phyloP scores from a whole-genome alignment of 92 coral and sea anemone genomes.

The Hydrozoanthus gracilis region DNA sequence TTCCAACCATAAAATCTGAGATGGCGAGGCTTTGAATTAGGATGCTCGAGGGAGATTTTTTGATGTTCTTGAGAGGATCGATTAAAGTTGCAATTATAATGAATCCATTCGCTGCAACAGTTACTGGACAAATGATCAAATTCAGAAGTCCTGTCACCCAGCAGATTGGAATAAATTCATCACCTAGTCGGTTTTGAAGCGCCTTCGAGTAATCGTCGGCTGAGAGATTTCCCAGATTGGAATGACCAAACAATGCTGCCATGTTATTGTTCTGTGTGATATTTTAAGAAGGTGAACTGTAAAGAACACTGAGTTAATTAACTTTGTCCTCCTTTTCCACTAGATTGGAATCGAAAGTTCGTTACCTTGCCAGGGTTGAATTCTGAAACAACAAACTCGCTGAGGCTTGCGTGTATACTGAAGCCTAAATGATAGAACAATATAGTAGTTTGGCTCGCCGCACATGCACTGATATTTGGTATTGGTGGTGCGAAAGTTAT shows the following conservation, averaged over 20 bases:
- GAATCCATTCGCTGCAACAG: slow-evolving; percentile 32
- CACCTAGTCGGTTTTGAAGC: slow-evolving; percentile 22
- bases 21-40: slow-evolving; percentile 32
- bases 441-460: too few relatives aligned
- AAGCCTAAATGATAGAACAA: too few relatives aligned
- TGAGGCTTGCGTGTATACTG: too few relatives aligned
- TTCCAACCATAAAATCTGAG: slow-evolving; percentile 29
- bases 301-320: too few relatives aligned
- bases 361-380: too few relatives aligned
- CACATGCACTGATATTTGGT: too few relatives aligned
- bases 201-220: slow-evolving; percentile 41
- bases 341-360: too few relatives aligned
- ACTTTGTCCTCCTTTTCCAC: too few relatives aligned
- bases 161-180: slow-evolving; percentile 17
- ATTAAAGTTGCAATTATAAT: slow-evolving; percentile 9
- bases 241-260: slow-evolving; percentile 43
- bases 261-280: neutral
- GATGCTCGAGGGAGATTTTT: slow-evolving; percentile 25
- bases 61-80: slow-evolving; percentile 30
- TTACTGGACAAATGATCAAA: slow-evolving; percentile 24
- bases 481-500: too few relatives aligned
- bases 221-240: slow-evolving; percentile 18
- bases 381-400: too few relatives aligned
- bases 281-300: neutral
- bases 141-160: slow-evolving; percentile 30